Conservation (phyloP, 2,113 vertebrate species). For the Hemicordylus capensis region DNA sequence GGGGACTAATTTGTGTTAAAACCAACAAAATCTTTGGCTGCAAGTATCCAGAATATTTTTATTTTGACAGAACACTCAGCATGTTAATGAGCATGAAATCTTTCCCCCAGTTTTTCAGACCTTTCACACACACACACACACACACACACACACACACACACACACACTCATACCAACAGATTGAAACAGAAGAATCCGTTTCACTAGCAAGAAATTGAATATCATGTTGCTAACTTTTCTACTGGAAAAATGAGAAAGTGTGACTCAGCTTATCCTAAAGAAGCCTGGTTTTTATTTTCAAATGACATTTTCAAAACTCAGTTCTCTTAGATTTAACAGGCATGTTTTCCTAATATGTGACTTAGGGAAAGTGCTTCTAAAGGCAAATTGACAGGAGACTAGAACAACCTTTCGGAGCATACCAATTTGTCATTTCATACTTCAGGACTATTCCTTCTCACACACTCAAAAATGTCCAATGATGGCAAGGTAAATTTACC, state of each 20-base stretch:
- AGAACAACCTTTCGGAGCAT: neutral
- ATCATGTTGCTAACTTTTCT: slow-evolving; percentile 24
- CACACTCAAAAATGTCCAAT: neutral
- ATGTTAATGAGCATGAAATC: slow-evolving; percentile 5
- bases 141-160: no score
- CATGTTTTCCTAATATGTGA: neutral
- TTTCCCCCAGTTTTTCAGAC: neutral
- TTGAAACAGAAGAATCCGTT: neutral
- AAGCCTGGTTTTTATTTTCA: slow-evolving; percentile 6
- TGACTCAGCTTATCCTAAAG: neutral
- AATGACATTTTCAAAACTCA: slow-evolving; percentile 39
- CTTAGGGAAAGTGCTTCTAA: slow-evolving; percentile 15
- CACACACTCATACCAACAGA: no score
- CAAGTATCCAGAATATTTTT: neutral
- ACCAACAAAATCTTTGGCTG: neutral
- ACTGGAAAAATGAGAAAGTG: slow-evolving; percentile 26
- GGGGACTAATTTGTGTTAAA: neutral
- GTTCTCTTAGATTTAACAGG: slow-evolving; percentile 1
- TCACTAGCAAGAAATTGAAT: slow-evolving; percentile 32
- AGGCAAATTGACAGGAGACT: neutral
- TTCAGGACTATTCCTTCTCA: neutral
- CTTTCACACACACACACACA: neutral
- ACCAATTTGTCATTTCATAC: slow-evolving; percentile 6
- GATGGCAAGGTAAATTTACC: slow-evolving; percentile 30
- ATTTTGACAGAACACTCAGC: neutral